Evolutionary conservation across 2,888 invertebrate species (phyloP).

Genomic region (Atrina japonica): DNA sequence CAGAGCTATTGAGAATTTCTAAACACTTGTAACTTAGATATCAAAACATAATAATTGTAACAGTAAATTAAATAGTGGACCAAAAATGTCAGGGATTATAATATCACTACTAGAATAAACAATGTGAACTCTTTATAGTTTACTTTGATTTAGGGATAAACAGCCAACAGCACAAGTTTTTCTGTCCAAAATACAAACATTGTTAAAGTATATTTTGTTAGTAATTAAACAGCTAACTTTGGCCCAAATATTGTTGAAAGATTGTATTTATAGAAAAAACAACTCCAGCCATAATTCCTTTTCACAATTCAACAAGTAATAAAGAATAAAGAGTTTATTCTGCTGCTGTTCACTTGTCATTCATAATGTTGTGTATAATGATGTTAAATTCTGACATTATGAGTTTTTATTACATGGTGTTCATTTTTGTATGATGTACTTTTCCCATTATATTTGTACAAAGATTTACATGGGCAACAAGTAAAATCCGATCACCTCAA

Average conservation of each 20-base stretch:
- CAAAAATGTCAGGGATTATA: conserved; percentile 6
- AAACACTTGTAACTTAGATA: conserved; percentile 18
- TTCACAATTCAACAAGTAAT: conserved; percentile 1
- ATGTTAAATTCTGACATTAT: too few species aligned
- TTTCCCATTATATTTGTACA: too few species aligned
- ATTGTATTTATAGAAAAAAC: conserved; percentile 21
- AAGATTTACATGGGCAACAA: too few species aligned
- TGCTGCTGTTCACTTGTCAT: too few species aligned
- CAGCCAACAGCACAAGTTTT: conserved; percentile 22
- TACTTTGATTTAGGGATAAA: conserved; percentile 5
- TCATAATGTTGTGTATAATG: too few species aligned
- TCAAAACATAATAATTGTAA: conserved; percentile 17
- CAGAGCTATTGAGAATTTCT: neutral
- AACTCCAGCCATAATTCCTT: conserved; percentile 10
- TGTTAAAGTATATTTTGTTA: conserved; percentile 7
- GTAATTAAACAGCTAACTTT: conserved; percentile 28
- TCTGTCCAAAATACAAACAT: conserved; percentile 19
- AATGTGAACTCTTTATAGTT: conserved; percentile 11
- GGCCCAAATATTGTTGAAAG: conserved; percentile 31
- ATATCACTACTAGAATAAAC: conserved; percentile 9
- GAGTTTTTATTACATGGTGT: too few species aligned
- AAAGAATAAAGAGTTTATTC: too few species aligned
- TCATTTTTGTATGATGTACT: too few species aligned
- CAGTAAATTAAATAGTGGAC: conserved; percentile 28
- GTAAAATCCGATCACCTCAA: too few species aligned